Evolutionary conservation across 2,113 vertebrate genomes (phyloP).

Genomic region (Myiagra hebetior): DNA sequence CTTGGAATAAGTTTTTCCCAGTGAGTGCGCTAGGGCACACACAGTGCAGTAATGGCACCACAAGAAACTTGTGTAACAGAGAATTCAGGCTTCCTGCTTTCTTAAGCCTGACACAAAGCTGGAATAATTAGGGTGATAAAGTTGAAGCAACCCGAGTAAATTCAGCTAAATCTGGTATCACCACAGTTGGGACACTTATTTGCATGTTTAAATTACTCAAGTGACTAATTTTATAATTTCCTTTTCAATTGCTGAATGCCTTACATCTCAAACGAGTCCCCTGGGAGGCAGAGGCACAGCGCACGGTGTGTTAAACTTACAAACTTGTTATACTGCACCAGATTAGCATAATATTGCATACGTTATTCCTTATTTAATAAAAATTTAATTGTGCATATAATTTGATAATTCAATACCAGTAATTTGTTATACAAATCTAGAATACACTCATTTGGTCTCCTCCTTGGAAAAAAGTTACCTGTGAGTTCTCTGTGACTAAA

Average conservation of each 20-base stretch:
- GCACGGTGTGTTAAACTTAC: conserved; percentile 69
- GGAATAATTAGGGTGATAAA: conserved; percentile 69
- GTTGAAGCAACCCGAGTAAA: conserved; percentile 56
- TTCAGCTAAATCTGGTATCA: conserved; percentile 72
- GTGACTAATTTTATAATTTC: conserved; percentile 76
- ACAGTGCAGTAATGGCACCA: not conserved
- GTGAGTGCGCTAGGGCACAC: not conserved
- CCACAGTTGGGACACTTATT: conserved; percentile 67
- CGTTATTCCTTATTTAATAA: conserved; percentile 76
- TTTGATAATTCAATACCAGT: conserved; percentile 72
- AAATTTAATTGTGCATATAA: conserved; percentile 79
- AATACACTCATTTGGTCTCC: conserved; percentile 5
- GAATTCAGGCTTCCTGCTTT: conserved; percentile 56
- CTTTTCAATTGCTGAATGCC: conserved; percentile 71
- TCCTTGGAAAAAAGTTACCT: conserved; percentile 19
- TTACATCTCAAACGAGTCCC: conserved; percentile 69
- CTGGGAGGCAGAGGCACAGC: conserved; percentile 53
- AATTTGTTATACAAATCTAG: conserved; percentile 51
- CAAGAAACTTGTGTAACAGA: conserved; percentile 13
- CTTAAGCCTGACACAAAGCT: conserved; percentile 56
- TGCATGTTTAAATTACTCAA: conserved; percentile 76
- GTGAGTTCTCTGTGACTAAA: conserved; percentile 24
- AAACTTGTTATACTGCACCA: conserved; percentile 69
- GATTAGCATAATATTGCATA: conserved; percentile 70
- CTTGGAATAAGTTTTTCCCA: not conserved